These are phyloP conservation scores for Pseudobourletiella spinata DNA, from an alignment of 1,140 invertebrate genomes.

Conservation along the genomic window DNA sequence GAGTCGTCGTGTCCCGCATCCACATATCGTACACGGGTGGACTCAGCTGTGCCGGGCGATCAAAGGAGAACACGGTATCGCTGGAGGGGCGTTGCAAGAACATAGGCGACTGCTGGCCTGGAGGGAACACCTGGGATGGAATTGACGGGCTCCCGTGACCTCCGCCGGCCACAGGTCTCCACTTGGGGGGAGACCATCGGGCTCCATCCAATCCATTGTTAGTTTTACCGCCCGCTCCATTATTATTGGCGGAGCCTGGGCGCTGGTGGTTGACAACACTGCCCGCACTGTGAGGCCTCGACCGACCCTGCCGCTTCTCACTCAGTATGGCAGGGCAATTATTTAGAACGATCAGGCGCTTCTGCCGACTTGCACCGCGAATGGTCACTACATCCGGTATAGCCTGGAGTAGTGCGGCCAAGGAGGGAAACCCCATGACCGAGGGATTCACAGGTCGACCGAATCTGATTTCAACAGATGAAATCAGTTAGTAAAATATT, in stretches of 20 bases:
- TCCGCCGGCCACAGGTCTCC: background rate
- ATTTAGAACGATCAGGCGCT: background rate
- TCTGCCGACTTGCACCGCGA: conserved; percentile 35
- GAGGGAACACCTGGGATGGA: background rate
- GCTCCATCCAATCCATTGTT: background rate
- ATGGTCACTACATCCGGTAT: conserved; percentile 49
- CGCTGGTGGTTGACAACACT: too few species aligned
- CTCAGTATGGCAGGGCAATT: background rate
- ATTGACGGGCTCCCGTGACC: too few species aligned
- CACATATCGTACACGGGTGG: conserved; percentile 21
- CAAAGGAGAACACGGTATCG: conserved; percentile 1
- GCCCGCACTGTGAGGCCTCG: background rate
- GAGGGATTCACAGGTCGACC: conserved; percentile 48
- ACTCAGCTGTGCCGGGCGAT: background rate
- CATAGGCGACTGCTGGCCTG: background rate
- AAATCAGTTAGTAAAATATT: too few species aligned
- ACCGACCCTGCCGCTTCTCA: background rate
- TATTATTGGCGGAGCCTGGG: background rate
- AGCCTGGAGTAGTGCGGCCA: conserved; percentile 47
- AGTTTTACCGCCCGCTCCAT: background rate
- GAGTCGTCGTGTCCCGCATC: conserved; percentile 5
- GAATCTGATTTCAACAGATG: too few species aligned
- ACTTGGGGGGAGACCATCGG: background rate
- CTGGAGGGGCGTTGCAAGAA: background rate
- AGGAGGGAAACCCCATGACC: conserved; percentile 48